Conservation (phyloP, 2,797 vertebrate species). For the Gallinago nigripennis region DNA sequence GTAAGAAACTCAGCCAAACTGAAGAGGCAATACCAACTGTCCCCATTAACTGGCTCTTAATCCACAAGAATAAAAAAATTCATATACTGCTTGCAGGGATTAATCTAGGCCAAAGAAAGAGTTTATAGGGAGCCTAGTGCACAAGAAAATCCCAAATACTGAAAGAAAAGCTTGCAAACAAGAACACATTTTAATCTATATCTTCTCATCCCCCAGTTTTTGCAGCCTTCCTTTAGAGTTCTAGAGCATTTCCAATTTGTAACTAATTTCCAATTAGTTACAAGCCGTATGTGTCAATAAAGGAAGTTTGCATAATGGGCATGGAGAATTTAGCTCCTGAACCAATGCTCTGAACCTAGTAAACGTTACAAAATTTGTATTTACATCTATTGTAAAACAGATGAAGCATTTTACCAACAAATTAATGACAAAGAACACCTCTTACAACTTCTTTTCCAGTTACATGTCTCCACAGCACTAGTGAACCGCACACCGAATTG, state of each 20-base stretch:
- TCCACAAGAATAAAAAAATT: slow-evolving; percentile 10
- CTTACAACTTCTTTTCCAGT: neutral
- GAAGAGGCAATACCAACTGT: slow-evolving; percentile 1
- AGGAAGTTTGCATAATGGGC: neutral
- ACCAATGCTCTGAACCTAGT: neutral
- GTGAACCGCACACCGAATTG: neutral
- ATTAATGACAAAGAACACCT: neutral
- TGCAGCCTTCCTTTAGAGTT: neutral
- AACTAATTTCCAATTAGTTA: neutral
- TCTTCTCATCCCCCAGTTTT: neutral
- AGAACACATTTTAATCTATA: neutral
- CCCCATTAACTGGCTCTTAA: slow-evolving; percentile 20
- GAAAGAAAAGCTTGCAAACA: neutral
- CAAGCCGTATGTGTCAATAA: neutral
- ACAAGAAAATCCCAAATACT: neutral
- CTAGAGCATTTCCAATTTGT: neutral
- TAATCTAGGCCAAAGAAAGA: slow-evolving; percentile 10
- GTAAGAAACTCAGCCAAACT: neutral
- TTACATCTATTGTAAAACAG: neutral
- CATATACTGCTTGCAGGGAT: neutral
- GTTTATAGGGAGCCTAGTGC: neutral
- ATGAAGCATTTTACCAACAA: neutral
- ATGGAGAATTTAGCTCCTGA: neutral
- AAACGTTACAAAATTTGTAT: neutral
- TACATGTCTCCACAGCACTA: neutral